phyloP scores from a whole-genome alignment of 2,888 invertebrate species.

The Brachylomia viminalis region DNA sequence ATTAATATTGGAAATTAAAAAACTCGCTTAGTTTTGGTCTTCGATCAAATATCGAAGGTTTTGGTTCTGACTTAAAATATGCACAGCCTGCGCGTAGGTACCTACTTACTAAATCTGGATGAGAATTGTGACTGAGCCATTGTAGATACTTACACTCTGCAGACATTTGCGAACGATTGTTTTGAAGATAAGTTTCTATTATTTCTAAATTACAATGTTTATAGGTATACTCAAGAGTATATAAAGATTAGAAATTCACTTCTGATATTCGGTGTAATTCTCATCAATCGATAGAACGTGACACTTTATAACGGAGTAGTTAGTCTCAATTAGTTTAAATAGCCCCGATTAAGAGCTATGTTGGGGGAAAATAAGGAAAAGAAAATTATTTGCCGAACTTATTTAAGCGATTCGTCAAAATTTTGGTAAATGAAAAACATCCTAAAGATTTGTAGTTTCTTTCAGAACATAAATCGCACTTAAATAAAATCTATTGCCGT shows the following conservation, averaged over 20 bases:
- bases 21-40: not conserved
- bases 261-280: not conserved
- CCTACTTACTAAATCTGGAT: too few relatives aligned
- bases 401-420: not conserved
- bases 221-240: not conserved
- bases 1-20: slow-evolving; percentile 4
- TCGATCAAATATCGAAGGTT: not conserved
- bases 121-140: not conserved
- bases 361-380: not conserved
- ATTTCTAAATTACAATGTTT: not conserved
- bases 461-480: slow-evolving; percentile 8
- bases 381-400: not conserved
- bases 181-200: not conserved
- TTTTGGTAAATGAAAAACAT: not conserved
- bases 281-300: slow-evolving; percentile 6
- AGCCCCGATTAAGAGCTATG: not conserved
- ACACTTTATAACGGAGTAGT: not conserved
- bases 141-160: not conserved
- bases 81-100: not conserved
- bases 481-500: slow-evolving; percentile 30
- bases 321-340: not conserved
- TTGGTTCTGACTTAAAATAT: not conserved
- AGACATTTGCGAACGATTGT: not conserved
- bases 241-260: not conserved
- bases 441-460: not conserved